These are phyloP conservation scores for Ailuropoda melanoleuca DNA, from an alignment of 2,113 vertebrate species.

Conservation along the genomic window DNA sequence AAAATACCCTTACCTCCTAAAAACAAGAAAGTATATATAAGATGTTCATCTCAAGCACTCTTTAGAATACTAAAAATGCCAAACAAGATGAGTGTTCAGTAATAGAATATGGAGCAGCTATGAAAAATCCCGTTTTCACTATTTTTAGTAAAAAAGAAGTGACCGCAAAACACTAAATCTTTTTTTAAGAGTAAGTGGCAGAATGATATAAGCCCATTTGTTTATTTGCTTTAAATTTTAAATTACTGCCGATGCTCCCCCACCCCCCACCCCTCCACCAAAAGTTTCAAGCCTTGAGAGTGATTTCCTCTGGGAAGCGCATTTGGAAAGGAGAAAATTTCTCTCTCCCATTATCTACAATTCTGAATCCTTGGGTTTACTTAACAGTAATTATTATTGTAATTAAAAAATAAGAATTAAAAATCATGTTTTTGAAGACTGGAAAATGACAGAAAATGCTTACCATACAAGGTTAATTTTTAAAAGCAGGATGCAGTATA, in stretches of 20 bases:
- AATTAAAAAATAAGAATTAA: constrained; percentile 7
- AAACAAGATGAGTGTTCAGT: background rate
- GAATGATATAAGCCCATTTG: constrained; percentile 11
- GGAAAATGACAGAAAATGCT: background rate
- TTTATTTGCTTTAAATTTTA: constrained; percentile 60
- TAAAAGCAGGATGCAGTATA: background rate
- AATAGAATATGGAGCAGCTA: background rate
- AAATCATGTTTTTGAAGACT: constrained; percentile 26
- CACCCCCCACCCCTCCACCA: background rate
- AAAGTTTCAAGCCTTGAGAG: background rate
- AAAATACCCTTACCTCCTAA: background rate
- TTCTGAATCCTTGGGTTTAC: constrained; percentile 2
- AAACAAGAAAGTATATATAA: background rate
- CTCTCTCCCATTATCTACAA: background rate
- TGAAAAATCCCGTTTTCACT: background rate
- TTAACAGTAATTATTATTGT: background rate
- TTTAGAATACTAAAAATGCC: background rate
- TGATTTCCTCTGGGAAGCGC: background rate
- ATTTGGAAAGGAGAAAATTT: background rate
- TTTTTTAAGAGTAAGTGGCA: constrained; percentile 14
- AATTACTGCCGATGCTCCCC: background rate
- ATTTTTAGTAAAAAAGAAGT: background rate
- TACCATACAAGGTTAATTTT: background rate
- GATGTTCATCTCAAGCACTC: background rate
- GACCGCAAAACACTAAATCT: constrained; percentile 27